A percentile compares a stretch with the other conserved stretches of the same genome.
phyloP scores from a whole-genome alignment of 2,113 vertebrate species.

The Suricata suricatta region DNA sequence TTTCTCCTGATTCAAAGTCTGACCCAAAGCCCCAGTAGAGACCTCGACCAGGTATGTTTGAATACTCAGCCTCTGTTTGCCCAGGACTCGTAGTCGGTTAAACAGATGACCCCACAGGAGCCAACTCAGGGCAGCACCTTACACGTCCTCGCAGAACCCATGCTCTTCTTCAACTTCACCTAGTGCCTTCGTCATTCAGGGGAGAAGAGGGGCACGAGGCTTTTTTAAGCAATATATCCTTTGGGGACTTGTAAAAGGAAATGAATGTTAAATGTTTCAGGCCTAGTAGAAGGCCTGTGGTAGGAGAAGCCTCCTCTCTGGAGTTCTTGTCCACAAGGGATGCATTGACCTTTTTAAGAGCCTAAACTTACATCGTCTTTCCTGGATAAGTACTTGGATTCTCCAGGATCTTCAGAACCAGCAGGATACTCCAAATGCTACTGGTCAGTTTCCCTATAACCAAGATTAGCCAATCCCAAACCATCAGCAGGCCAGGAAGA shows the following conservation, averaged over 20 bases:
- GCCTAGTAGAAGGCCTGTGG: not conserved
- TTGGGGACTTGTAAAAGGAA: not conserved
- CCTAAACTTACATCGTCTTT: not conserved
- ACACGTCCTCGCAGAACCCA: not conserved
- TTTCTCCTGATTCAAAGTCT: not conserved
- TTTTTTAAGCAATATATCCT: not conserved
- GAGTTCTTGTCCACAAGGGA: not conserved
- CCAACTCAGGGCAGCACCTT: not conserved
- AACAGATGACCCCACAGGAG: not conserved
- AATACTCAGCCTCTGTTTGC: not conserved
- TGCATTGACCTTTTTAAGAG: not conserved
- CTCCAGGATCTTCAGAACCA: not conserved
- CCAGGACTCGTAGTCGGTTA: fast-evolving
- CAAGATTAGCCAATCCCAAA: not conserved
- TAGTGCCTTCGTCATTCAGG: not conserved
- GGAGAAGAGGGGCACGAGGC: not conserved
- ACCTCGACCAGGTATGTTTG: not conserved
- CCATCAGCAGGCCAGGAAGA: not conserved
- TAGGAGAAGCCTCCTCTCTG: not conserved
- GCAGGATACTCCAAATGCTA: not conserved
- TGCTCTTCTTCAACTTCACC: not conserved
- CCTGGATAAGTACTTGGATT: not conserved
- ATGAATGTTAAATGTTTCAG: not conserved
- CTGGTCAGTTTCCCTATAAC: not conserved
- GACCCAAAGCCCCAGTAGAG: not conserved